Percentiles rank a stretch among this genome's conserved stretches.
These are phyloP conservation scores for Athrips mouffetella DNA, from an alignment of 2,888 invertebrate genomes.

Conservation along the genomic window DNA sequence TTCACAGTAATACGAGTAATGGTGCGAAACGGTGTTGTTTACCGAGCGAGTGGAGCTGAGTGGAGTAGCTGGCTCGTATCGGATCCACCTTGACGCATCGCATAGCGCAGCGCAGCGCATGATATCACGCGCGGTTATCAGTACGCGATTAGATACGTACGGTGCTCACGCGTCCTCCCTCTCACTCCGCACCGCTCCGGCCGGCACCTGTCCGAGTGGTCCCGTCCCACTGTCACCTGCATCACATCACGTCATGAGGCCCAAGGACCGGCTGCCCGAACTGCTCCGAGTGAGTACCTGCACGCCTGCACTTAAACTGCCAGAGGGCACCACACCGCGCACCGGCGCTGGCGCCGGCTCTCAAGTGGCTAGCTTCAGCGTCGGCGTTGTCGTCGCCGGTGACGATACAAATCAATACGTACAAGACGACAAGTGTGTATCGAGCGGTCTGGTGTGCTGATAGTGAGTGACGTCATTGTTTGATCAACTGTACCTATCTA, in stretches of 20 bases:
- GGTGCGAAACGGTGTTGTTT: neutral
- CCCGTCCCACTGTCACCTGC: constrained; percentile 45
- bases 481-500: neutral
- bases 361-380: neutral
- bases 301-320: neutral
- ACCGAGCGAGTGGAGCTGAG: neutral
- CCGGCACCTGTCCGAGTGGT: constrained; percentile 34
- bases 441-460: neutral
- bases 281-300: constrained; percentile 55
- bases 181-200: constrained; percentile 71
- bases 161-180: constrained; percentile 44
- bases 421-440: no score
- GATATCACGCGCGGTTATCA: constrained; percentile 34
- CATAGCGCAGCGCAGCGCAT: neutral
- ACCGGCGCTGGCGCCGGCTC: neutral
- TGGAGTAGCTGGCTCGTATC: neutral
- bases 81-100: constrained; percentile 1
- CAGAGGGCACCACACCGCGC: neutral
- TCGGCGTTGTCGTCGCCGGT: neutral
- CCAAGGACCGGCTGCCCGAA: constrained; percentile 66
- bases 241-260: constrained; percentile 63
- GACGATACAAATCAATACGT: no score
- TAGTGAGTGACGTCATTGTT: neutral
- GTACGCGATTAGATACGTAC: constrained; percentile 60
- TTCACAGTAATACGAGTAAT: neutral